A percentile compares a stretch with the other conserved stretches of the same genome.
phyloP scores from a whole-genome alignment of 2,888 invertebrate species.

The Lymantria dispar region DNA sequence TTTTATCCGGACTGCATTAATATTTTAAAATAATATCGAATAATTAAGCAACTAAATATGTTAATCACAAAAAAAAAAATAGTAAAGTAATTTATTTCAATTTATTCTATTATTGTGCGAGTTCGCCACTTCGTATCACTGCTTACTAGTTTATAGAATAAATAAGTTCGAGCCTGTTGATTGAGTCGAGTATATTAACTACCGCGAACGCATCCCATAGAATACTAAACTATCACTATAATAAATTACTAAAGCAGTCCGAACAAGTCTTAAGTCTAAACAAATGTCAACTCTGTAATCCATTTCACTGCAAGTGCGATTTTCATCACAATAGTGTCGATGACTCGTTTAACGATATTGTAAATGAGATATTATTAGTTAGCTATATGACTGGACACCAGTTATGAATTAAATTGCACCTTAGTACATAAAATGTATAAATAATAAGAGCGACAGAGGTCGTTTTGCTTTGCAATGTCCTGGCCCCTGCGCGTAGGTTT shows the following conservation, averaged over 20 bases:
- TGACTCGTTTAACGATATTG: conserved; percentile 60
- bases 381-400: conserved; percentile 48
- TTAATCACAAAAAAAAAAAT: too few species aligned
- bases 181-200: neutral
- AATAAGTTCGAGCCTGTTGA: neutral
- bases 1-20: too few species aligned
- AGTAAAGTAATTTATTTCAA: too few species aligned
- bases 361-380: conserved; percentile 70
- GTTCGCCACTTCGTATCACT: too few species aligned
- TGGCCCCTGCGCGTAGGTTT: conserved; percentile 45
- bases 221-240: conserved; percentile 4
- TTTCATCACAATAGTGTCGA: conserved; percentile 23
- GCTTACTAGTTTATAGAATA: too few species aligned
- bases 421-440: conserved; percentile 48
- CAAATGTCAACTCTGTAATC: too few species aligned
- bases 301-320: conserved; percentile 11
- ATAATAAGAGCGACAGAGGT: conserved; percentile 35
- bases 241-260: too few species aligned
- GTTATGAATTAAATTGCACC: conserved; percentile 52
- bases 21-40: too few species aligned
- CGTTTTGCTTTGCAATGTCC: conserved; percentile 51
- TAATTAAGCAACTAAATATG: too few species aligned
- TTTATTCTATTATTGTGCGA: too few species aligned
- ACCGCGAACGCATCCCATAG: neutral
- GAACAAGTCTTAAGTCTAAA: too few species aligned